phyloP scores from a whole-genome alignment of 2,113 vertebrate species.

The Promerops cafer region DNA sequence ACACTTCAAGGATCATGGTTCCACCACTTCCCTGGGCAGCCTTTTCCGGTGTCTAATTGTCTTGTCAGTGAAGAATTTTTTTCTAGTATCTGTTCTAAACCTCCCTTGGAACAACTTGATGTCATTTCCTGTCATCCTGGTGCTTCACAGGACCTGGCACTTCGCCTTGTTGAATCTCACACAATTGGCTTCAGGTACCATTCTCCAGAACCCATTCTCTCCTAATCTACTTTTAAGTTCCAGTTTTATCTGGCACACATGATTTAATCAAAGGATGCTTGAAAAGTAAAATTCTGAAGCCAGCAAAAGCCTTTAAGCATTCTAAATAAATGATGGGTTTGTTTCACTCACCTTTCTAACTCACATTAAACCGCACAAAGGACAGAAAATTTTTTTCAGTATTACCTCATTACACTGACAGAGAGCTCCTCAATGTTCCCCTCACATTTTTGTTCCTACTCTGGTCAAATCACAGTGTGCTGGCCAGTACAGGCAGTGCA shows the following conservation, averaged over 20 bases:
- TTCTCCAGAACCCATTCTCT: neutral
- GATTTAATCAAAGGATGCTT: neutral
- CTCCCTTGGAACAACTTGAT: neutral
- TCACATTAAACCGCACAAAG: neutral
- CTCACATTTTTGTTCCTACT: neutral
- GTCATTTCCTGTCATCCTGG: neutral
- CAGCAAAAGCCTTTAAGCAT: neutral
- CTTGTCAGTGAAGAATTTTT: neutral
- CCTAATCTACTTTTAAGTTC: neutral
- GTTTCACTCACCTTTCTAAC: neutral
- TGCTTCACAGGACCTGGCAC: neutral
- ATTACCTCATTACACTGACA: neutral
- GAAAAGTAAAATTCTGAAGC: neutral
- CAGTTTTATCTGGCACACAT: neutral
- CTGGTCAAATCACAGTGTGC: neutral
- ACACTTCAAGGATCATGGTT: neutral
- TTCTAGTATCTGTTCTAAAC: neutral
- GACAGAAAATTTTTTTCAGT: neutral
- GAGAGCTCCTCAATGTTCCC: neutral
- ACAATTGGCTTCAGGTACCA: neutral
- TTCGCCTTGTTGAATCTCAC: fast-evolving
- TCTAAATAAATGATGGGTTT: neutral
- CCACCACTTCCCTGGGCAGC: neutral
- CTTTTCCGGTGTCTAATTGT: neutral
- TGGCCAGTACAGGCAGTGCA: neutral